These are phyloP conservation scores for Phycodurus eques DNA, from an alignment of 2,113 vertebrate species.

Conservation along the genomic window DNA sequence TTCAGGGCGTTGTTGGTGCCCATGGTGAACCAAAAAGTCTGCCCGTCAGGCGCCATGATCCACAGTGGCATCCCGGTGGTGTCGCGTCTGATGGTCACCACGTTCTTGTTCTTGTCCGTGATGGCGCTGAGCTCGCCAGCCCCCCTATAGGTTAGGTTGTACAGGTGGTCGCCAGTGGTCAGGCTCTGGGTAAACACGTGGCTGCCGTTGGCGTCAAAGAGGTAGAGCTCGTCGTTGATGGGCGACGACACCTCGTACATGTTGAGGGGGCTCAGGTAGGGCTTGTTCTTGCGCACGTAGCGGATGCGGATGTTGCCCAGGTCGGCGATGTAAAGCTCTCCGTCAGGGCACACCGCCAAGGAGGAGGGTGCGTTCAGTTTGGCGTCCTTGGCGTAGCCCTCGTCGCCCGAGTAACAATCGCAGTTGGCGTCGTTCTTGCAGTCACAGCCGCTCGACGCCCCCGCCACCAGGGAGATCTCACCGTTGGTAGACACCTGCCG, in stretches of 20 bases:
- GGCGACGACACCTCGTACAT: slow-evolving; percentile 96
- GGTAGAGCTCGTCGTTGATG: slow-evolving; percentile 92
- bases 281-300: slow-evolving; percentile 90
- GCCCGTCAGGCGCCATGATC: slow-evolving; percentile 90
- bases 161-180: slow-evolving; percentile 91
- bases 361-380: slow-evolving; percentile 90
- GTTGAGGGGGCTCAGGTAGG: slow-evolving; percentile 88
- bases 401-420: slow-evolving; percentile 95
- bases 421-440: slow-evolving; percentile 97
- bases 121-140: slow-evolving; percentile 85
- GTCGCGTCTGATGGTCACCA: slow-evolving; percentile 85
- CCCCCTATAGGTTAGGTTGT: slow-evolving; percentile 92
- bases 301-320: slow-evolving; percentile 94
- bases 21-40: slow-evolving; percentile 96
- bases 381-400: slow-evolving; percentile 95
- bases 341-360: slow-evolving; percentile 88
- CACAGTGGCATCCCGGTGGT: slow-evolving; percentile 91
- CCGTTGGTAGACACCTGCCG: slow-evolving; percentile 92
- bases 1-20: slow-evolving; percentile 93
- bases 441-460: slow-evolving; percentile 92
- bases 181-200: slow-evolving; percentile 95
- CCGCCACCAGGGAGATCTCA: slow-evolving; percentile 91
- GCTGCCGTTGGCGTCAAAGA: slow-evolving; percentile 92
- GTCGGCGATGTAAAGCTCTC: slow-evolving; percentile 91
- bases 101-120: slow-evolving; percentile 91